Conservation (phyloP, 2,797 vertebrate species). For the Sebastes elongatus region DNA sequence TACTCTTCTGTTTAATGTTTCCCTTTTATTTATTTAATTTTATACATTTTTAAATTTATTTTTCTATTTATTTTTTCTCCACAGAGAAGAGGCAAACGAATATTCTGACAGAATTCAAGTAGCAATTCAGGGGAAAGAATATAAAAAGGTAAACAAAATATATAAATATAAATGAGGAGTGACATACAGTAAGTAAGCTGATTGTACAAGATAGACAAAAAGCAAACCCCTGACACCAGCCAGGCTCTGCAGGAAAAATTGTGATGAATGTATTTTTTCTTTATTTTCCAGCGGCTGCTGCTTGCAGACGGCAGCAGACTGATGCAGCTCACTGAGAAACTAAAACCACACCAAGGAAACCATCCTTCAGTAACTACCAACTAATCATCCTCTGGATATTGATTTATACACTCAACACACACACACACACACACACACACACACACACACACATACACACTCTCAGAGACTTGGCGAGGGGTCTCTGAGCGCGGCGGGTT, state of each 20-base stretch:
- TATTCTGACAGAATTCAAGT: not conserved
- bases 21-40: no score
- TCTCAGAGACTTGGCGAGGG: conserved; percentile 25
- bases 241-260: not conserved
- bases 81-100: not conserved
- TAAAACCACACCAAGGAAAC: conserved; percentile 65
- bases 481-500: conserved; percentile 61
- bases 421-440: not conserved
- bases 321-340: conserved; percentile 59
- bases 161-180: not conserved
- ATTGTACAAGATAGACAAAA: not conserved
- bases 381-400: conserved; percentile 74
- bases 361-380: conserved; percentile 74
- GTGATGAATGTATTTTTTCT: conserved; percentile 25
- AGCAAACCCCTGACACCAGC: not conserved
- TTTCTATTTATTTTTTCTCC: no score
- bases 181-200: not conserved
- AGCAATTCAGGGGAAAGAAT: not conserved
- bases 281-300: conserved; percentile 23
- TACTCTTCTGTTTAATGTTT: no score
- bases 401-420: conserved; percentile 36
- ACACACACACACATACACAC: not conserved
- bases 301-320: conserved; percentile 46
- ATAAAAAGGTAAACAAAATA: no score
- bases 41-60: no score